phyloP scores from a whole-genome alignment of 2,797 vertebrate genomes.

The Melanotaenia trifasciata region DNA sequence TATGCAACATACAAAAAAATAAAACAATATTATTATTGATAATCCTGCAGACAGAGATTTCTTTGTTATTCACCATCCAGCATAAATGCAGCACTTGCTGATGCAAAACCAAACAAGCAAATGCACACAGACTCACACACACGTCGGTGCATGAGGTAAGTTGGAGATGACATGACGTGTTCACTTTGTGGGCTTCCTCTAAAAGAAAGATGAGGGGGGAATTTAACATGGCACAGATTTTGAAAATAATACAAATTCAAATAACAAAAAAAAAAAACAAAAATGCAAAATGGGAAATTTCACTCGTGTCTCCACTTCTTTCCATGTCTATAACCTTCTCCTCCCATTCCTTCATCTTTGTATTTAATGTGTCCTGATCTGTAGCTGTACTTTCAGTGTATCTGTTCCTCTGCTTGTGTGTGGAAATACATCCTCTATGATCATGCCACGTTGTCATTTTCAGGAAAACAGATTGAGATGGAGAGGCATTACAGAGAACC shows the following conservation, averaged over 20 bases:
- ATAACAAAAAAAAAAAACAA: background rate
- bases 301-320: constrained; percentile 2
- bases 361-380: constrained; percentile 21
- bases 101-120: background rate
- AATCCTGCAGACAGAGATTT: constrained; percentile 38
- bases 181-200: constrained; percentile 8
- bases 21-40: constrained; percentile 63
- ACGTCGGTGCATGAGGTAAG: constrained; percentile 9
- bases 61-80: constrained; percentile 6
- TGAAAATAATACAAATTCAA: background rate
- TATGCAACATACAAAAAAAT: constrained; percentile 62
- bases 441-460: constrained; percentile 58
- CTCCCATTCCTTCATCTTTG: background rate
- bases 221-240: constrained; percentile 10
- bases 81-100: constrained; percentile 6
- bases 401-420: constrained; percentile 29
- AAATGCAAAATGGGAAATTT: background rate
- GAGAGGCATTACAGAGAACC: constrained; percentile 56
- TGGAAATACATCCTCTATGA: constrained; percentile 49
- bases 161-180: constrained; percentile 25
- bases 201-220: background rate
- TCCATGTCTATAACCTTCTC: constrained; percentile 9
- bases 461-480: constrained; percentile 62
- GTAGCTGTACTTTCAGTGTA: constrained; percentile 15
- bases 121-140: background rate